These are phyloP conservation scores for Drosophila mimica DNA, from an alignment of 2,888 invertebrate species.

Conservation along the genomic window DNA sequence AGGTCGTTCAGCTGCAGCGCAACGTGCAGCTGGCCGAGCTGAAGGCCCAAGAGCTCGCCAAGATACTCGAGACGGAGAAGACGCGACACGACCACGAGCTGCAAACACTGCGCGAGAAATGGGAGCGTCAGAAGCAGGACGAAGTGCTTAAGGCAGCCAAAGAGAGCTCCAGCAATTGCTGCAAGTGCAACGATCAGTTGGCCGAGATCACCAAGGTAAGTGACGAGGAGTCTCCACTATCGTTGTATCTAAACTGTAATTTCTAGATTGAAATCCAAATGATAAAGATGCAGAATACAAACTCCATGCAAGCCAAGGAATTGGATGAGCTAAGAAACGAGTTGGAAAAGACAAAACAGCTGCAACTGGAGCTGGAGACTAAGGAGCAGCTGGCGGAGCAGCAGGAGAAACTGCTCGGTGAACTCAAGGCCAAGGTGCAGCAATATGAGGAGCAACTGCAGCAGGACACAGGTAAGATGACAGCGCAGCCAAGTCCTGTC, in stretches of 20 bases:
- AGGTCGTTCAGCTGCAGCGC: conserved; percentile 86
- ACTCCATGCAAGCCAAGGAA: conserved; percentile 76
- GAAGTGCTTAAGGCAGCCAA: conserved; percentile 52
- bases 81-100: conserved; percentile 82
- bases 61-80: conserved; percentile 87
- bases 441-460: conserved; percentile 88
- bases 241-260: neutral
- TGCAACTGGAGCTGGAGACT: conserved; percentile 81
- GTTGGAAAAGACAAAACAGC: conserved; percentile 80
- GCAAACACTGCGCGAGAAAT: conserved; percentile 69
- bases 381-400: conserved; percentile 85
- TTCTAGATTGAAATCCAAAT: conserved; percentile 83
- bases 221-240: neutral
- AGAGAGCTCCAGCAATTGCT: conserved; percentile 73
- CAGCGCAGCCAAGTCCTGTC: conserved; percentile 2
- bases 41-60: conserved; percentile 82
- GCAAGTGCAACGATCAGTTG: conserved; percentile 80
- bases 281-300: conserved; percentile 78
- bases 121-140: conserved; percentile 68
- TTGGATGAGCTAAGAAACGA: conserved; percentile 77
- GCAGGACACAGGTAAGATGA: conserved; percentile 12
- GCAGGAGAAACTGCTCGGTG: conserved; percentile 87
- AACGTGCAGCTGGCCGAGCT: conserved; percentile 81
- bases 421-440: conserved; percentile 88
- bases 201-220: conserved; percentile 82